These are phyloP conservation scores for Hyles euphorbiae DNA, from an alignment of 1,140 invertebrate genomes.

Conservation along the genomic window DNA sequence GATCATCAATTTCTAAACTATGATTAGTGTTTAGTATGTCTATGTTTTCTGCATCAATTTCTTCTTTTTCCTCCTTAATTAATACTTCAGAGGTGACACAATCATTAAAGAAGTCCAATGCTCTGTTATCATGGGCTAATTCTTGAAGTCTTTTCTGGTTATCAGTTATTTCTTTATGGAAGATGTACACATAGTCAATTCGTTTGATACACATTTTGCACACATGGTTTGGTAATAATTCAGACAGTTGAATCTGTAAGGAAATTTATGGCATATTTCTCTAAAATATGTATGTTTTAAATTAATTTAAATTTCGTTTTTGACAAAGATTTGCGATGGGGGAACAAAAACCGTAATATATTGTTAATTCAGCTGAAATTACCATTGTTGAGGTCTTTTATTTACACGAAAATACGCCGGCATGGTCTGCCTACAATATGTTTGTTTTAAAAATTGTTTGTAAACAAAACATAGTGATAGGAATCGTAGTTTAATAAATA, in stretches of 20 bases:
- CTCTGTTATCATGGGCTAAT: background rate
- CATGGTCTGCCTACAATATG: too few species aligned
- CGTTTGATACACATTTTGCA: slow-evolving; percentile 1
- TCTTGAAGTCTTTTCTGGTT: background rate
- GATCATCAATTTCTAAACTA: background rate
- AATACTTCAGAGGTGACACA: background rate
- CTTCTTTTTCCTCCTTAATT: slow-evolving; percentile 1
- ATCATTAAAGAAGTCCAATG: background rate
- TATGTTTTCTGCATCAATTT: slow-evolving; percentile 3
- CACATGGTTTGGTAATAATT: slow-evolving; percentile 1
- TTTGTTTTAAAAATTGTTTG: too few species aligned
- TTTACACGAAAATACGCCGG: too few species aligned
- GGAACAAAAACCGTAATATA: too few species aligned
- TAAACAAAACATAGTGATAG: too few species aligned
- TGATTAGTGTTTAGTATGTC: background rate
- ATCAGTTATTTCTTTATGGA: background rate
- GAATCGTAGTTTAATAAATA: too few species aligned
- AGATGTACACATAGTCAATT: background rate
- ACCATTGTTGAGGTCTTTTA: too few species aligned
- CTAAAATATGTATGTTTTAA: too few species aligned
- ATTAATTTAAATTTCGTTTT: too few species aligned
- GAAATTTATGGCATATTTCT: background rate
- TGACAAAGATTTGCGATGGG: too few species aligned
- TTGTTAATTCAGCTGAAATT: too few species aligned
- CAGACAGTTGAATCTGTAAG: background rate